Evolutionary conservation across 2,113 vertebrate species (phyloP).

Genomic region (Pteropus alecto): DNA sequence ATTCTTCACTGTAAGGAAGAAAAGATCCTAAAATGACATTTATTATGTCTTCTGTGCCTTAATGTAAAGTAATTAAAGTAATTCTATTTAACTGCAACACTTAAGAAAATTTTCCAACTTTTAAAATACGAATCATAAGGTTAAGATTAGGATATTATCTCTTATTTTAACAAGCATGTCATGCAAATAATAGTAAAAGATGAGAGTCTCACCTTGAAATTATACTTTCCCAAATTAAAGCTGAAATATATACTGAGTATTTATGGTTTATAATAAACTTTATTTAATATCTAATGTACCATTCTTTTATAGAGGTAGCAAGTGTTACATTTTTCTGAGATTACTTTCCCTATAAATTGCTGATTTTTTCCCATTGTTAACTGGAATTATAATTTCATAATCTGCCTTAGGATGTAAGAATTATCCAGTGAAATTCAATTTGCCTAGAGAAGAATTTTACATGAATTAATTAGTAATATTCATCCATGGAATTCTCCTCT

Average conservation of each 20-base stretch:
- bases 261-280: background rate
- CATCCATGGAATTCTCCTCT: background rate
- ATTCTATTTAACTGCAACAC: background rate
- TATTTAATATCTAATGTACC: background rate
- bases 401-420: background rate
- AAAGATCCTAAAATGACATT: background rate
- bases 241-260: background rate
- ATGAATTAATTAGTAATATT: background rate
- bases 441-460: background rate
- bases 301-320: background rate
- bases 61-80: background rate
- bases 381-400: background rate
- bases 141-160: background rate
- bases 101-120: background rate
- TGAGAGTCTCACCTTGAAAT: background rate
- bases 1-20: background rate
- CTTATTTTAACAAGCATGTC: background rate
- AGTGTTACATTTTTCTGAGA: background rate
- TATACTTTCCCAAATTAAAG: background rate
- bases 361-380: background rate
- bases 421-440: background rate
- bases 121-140: background rate
- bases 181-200: background rate
- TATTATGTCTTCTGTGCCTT: background rate
- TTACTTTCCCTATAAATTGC: background rate